Conservation (phyloP, 2,888 invertebrate genomes). For the Drosophila siamana region DNA sequence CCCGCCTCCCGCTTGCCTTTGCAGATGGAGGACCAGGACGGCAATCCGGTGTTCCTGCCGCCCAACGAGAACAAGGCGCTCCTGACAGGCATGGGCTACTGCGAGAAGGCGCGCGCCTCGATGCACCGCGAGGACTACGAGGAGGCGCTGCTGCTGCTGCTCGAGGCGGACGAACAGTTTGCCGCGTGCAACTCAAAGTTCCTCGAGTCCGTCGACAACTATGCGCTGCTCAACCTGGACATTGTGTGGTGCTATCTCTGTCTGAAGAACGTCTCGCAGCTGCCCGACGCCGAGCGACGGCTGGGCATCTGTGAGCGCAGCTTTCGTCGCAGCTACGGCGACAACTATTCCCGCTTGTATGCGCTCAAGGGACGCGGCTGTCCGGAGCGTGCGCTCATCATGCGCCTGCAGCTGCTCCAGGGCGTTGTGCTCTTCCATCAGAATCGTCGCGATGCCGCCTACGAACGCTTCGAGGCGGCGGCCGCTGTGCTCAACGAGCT, state of each 20-base stretch:
- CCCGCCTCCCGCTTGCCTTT: neutral
- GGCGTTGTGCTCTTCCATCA: slow-evolving; percentile 92
- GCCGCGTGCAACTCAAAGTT: slow-evolving; percentile 85
- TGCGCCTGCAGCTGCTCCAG: slow-evolving; percentile 92
- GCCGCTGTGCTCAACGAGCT: slow-evolving; percentile 88
- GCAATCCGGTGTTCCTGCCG: slow-evolving; percentile 90
- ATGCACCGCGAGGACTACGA: slow-evolving; percentile 89
- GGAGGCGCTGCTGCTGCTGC: slow-evolving; percentile 89
- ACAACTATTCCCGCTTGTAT: slow-evolving; percentile 88
- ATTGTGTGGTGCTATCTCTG: slow-evolving; percentile 96
- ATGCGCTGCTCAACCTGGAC: slow-evolving; percentile 93
- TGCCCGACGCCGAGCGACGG: slow-evolving; percentile 91
- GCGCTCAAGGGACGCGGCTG: slow-evolving; percentile 87
- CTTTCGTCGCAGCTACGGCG: slow-evolving; percentile 89
- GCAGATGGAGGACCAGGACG: slow-evolving; percentile 92
- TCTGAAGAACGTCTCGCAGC: slow-evolving; percentile 88
- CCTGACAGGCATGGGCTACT: slow-evolving; percentile 91
- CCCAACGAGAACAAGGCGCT: slow-evolving; percentile 89
- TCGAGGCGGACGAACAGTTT: slow-evolving; percentile 92
- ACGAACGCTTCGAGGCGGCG: slow-evolving; percentile 87
- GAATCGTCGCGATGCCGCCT: slow-evolving; percentile 89
- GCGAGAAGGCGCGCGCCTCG: slow-evolving; percentile 91
- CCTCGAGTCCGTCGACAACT: slow-evolving; percentile 92
- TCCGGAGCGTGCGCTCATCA: slow-evolving; percentile 90
- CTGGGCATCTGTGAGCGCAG: slow-evolving; percentile 89